Evolutionary conservation across 2,888 invertebrate species (phyloP).

Genomic region (Macrosoma leucophasiata): DNA sequence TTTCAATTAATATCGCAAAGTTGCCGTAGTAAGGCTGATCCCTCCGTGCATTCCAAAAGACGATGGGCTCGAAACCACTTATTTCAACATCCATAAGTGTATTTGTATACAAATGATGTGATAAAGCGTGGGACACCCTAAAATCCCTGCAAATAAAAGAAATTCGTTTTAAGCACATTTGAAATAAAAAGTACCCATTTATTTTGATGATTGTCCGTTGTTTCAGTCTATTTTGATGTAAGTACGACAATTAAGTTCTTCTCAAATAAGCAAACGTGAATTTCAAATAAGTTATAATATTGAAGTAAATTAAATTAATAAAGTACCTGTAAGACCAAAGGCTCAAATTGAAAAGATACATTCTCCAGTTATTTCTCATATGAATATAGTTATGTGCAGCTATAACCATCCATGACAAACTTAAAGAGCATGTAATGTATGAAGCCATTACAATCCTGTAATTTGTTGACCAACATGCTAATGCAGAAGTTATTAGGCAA

Average conservation of each 20-base stretch:
- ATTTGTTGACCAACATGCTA: slow-evolving; percentile 40
- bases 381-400: slow-evolving; percentile 88
- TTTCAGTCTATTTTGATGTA: too few relatives aligned
- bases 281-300: too few relatives aligned
- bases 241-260: too few relatives aligned
- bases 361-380: slow-evolving; percentile 83
- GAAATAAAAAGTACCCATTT: too few relatives aligned
- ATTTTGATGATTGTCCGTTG: too few relatives aligned
- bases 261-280: too few relatives aligned
- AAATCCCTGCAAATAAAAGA: slow-evolving; percentile 73
- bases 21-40: slow-evolving; percentile 56
- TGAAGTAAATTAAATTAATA: not conserved
- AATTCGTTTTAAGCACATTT: too few relatives aligned
- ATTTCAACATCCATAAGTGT: slow-evolving; percentile 85
- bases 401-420: slow-evolving; percentile 76
- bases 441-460: slow-evolving; percentile 38
- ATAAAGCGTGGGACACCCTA: slow-evolving; percentile 84
- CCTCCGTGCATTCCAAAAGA: slow-evolving; percentile 80
- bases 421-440: slow-evolving; percentile 50
- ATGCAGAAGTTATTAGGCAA: slow-evolving; percentile 41
- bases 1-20: slow-evolving; percentile 67
- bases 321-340: slow-evolving; percentile 80
- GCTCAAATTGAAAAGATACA: slow-evolving; percentile 85
- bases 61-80: slow-evolving; percentile 79
- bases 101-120: slow-evolving; percentile 88